These are phyloP conservation scores for Rynchops niger DNA, from an alignment of 2,113 vertebrate genomes.

Conservation along the genomic window DNA sequence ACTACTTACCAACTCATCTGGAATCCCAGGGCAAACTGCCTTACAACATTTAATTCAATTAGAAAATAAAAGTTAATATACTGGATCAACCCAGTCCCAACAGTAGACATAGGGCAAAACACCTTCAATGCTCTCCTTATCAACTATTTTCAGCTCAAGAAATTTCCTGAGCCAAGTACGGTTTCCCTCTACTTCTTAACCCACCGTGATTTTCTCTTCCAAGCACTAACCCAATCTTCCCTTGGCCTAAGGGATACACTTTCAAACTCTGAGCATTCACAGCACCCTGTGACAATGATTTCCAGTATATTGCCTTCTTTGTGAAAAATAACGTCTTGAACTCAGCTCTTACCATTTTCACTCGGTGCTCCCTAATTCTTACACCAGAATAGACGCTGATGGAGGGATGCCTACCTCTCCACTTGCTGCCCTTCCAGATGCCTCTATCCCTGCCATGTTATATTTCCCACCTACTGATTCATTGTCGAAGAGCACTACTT, in stretches of 20 bases:
- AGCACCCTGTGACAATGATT: not conserved
- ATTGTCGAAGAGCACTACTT: not conserved
- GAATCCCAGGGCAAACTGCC: not conserved
- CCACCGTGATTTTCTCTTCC: not conserved
- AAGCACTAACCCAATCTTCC: not conserved
- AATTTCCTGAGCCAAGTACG: not conserved
- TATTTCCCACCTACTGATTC: not conserved
- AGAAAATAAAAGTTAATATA: not conserved
- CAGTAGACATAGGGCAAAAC: not conserved
- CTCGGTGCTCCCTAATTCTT: not conserved
- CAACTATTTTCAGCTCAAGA: not conserved
- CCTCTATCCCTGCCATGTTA: not conserved
- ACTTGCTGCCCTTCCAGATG: not conserved
- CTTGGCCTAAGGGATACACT: not conserved
- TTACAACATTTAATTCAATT: not conserved
- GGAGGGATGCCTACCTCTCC: not conserved
- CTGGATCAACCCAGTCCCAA: not conserved
- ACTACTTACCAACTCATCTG: not conserved
- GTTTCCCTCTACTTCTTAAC: not conserved
- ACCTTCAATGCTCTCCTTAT: not conserved
- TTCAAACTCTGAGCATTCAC: not conserved
- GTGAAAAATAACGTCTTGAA: not conserved
- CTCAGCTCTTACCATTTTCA: not conserved
- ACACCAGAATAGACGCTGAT: not conserved
- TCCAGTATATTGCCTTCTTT: not conserved